Percentiles rank a stretch among this genome's conserved stretches.
Evolutionary conservation across 2,113 vertebrate genomes (phyloP).

Genomic region (Brachionichthys hirsutus): DNA sequence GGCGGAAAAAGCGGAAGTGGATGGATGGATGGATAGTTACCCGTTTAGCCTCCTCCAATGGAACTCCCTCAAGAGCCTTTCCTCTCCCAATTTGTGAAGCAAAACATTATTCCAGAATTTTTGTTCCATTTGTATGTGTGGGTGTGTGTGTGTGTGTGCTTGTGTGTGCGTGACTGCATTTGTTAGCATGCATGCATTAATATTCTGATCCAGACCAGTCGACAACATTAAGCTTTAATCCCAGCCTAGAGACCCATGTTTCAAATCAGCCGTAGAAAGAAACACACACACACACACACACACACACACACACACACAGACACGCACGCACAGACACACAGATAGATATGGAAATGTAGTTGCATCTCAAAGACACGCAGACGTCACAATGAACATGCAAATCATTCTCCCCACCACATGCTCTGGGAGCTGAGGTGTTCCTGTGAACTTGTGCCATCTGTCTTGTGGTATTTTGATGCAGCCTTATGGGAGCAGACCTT

Average conservation of each 20-base stretch:
- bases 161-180: constrained; percentile 10
- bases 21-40: no score
- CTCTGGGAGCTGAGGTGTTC: constrained; percentile 29
- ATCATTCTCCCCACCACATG: constrained; percentile 19
- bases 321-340: constrained; percentile 18
- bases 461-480: constrained; percentile 40
- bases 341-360: constrained; percentile 56
- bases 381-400: constrained; percentile 47
- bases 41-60: no score
- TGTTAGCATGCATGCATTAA: constrained; percentile 29
- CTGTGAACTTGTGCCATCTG: constrained; percentile 43
- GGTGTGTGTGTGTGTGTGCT: constrained; percentile 3
- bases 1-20: no score
- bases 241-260: constrained; percentile 52
- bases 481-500: constrained; percentile 22
- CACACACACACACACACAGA: constrained; percentile 3
- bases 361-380: constrained; percentile 38
- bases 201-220: constrained; percentile 44
- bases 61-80: no score
- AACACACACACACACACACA: constrained; percentile 22
- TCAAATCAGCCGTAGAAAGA: constrained; percentile 45
- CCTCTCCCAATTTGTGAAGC: no score
- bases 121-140: background rate
- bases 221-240: constrained; percentile 56
- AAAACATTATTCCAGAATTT: no score